Base-by-base conservation (phyloP, 2,888 invertebrate genomes). In the Diarsia dahlii region DNA sequence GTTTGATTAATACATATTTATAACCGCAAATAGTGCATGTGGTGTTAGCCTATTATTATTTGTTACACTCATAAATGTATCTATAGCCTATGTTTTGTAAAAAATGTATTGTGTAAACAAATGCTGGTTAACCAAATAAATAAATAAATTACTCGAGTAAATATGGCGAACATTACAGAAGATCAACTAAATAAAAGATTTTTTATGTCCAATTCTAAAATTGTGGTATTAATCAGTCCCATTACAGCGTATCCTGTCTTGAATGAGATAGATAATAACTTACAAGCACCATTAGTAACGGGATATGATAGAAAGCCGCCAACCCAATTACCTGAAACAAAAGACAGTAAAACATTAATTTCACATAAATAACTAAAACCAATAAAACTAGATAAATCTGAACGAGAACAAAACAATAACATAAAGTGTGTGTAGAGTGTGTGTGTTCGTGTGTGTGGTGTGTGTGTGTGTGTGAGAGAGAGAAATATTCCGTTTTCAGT, bases 251-350 rank as follows among this genome's bases (percentile, higher is more conserved):
- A 34, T 58, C 34, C 54, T 54, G 54, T 74, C 74, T 65, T 75
- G 5, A 20, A 23, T 12, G 13, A 64, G 34, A 73, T 34, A 39
- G 3, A 20, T 34, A 46, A n/a, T 23, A 46, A 70, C 65, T 80
- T 63, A 84, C 76, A 67, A 52, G 20, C 52, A 50, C 20, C 8
- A 46, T 13, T 39, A 20, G 28, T n/a, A n/a, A 56, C 10, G 9
- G 65, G 18, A 20, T 23, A n/a, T 8, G 0, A 50, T 34, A 60
- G 18, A 46, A 65, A 56, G 10, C 62, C 2, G 52, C 12, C 2
- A 20, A 62, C 15, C 15, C 58, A 72, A 85, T 89, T 89, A 88
- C 89, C 89, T 89, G 89, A 34, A 89, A 89, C 81, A 81, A 88
- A 71, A 70, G 10, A 71, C 69, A 83, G 50, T 50, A 56, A 74